phyloP scores from a whole-genome alignment of 2,113 vertebrate species.

The Myrmophylax atrothorax region DNA sequence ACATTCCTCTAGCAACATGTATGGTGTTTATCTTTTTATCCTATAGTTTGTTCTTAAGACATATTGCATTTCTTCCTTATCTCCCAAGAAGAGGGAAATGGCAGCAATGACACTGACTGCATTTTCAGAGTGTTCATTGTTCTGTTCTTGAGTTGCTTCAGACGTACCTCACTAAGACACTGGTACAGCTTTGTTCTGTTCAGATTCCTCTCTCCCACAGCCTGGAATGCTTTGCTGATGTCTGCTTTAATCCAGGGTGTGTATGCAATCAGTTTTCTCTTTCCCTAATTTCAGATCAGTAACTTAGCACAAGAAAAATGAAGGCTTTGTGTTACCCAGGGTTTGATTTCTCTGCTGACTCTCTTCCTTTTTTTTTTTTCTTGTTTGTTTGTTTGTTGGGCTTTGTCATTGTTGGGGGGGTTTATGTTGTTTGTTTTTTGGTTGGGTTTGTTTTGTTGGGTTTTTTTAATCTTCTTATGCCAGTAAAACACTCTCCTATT shows the following conservation, averaged over 20 bases:
- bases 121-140: background rate
- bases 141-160: background rate
- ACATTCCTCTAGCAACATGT: background rate
- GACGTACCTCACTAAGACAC: background rate
- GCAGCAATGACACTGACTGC: background rate
- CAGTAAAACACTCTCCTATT: background rate
- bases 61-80: background rate
- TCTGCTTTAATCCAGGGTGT: background rate
- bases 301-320: background rate
- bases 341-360: background rate
- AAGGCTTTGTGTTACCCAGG: background rate
- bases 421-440: background rate
- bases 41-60: background rate
- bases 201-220: background rate
- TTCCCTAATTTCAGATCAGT: background rate
- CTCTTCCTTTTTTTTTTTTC: background rate
- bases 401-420: background rate
- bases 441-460: background rate
- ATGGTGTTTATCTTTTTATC: background rate
- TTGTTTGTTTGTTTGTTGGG: background rate
- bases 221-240: background rate
- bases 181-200: background rate
- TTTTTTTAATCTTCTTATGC: too few species aligned
- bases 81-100: background rate
- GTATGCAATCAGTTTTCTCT: background rate